Percentiles rank a stretch among this genome's conserved stretches.
Evolutionary conservation across 2,113 vertebrate genomes (phyloP).

Genomic region (Myocastor coypus): DNA sequence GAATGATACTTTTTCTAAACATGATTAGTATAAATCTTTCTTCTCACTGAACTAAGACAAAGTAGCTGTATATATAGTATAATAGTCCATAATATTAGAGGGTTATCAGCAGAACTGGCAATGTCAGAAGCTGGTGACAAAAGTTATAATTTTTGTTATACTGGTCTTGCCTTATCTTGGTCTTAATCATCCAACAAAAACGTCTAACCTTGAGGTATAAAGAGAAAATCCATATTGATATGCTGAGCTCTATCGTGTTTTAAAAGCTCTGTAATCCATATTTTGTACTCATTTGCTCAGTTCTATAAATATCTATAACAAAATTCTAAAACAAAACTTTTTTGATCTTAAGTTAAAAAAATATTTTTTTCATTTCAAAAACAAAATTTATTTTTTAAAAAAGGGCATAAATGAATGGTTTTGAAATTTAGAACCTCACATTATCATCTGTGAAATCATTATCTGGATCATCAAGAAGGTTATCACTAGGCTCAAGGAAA

Average conservation of each 20-base stretch:
- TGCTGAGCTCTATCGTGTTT: neutral
- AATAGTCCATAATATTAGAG: too few relatives aligned
- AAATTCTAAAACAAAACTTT: neutral
- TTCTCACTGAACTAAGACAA: too few relatives aligned
- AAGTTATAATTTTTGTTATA: too few relatives aligned
- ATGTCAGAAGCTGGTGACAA: too few relatives aligned
- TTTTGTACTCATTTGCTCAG: neutral
- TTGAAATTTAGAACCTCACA: neutral
- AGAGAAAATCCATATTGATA: too few relatives aligned
- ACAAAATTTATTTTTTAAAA: neutral
- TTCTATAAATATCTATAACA: neutral
- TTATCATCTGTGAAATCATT: neutral
- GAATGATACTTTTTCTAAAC: too few relatives aligned
- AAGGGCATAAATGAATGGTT: neutral
- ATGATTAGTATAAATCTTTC: too few relatives aligned
- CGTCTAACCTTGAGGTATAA: too few relatives aligned
- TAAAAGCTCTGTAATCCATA: neutral
- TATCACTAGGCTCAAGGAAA: neutral
- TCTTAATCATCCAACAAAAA: too few relatives aligned
- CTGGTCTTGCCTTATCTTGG: too few relatives aligned
- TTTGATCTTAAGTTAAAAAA: neutral
- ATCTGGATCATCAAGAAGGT: neutral
- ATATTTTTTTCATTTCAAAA: neutral
- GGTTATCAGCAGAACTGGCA: too few relatives aligned
- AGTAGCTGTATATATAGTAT: too few relatives aligned